These are phyloP conservation scores for Adoxophyes honmai DNA, from an alignment of 1,140 invertebrate genomes.

Conservation along the genomic window DNA sequence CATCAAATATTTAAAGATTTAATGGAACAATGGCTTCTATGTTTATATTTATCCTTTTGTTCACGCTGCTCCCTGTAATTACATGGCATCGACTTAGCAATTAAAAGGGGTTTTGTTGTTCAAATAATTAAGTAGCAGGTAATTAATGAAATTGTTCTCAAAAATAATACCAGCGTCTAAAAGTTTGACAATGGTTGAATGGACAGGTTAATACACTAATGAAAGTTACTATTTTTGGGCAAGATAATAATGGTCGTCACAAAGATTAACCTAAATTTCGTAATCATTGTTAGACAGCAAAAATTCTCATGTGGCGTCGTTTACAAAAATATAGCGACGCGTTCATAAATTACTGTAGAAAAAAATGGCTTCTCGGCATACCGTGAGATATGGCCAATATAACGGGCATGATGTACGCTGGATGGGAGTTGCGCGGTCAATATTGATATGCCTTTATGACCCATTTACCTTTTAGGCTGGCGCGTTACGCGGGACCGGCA, in stretches of 20 bases:
- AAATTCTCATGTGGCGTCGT: neutral
- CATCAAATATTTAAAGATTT: constrained; percentile 11
- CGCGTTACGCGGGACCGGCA: constrained; percentile 25
- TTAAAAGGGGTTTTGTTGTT: neutral
- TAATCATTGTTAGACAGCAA: no score
- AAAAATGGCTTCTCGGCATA: constrained; percentile 48
- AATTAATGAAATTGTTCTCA: constrained; percentile 7
- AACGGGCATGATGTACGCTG: constrained; percentile 54
- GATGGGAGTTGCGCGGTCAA: constrained; percentile 58
- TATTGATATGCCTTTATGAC: constrained; percentile 67
- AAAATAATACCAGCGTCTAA: neutral
- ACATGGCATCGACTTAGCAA: constrained; percentile 6
- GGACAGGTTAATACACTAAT: no score
- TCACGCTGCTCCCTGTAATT: constrained; percentile 7
- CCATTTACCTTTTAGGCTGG: constrained; percentile 62
- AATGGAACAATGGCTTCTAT: constrained; percentile 11
- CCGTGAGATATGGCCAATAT: constrained; percentile 60
- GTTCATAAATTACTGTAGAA: constrained; percentile 44
- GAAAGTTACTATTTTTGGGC: no score
- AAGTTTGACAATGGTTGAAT: no score
- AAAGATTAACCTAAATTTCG: no score
- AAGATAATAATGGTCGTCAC: no score
- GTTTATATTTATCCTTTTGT: constrained; percentile 15
- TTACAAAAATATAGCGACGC: constrained; percentile 18
- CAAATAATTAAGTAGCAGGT: constrained; percentile 7